Base-by-base conservation (phyloP, 1,140 invertebrate species). In the Gonatopus flavifemur region DNA sequence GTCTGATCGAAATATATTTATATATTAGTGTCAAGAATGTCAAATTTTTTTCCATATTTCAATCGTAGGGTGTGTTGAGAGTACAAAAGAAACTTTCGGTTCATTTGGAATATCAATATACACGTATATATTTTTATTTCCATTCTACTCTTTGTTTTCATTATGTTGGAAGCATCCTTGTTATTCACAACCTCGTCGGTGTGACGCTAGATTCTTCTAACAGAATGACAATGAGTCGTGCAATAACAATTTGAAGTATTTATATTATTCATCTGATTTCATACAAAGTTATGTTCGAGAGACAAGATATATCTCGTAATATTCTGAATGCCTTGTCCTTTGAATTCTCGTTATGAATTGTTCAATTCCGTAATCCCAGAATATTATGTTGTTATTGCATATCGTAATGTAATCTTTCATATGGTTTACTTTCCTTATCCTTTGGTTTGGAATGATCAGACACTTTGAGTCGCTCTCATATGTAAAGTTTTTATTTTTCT, bases 1-100 rank as follows among this genome's bases (percentile, higher is more conserved):
- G 55, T 75, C 65, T 69, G 55, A 68, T 62, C 72, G 57, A 72
- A 66, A 53, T 67, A n/a, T n/a, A n/a, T n/a, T n/a, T n/a, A n/a
- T n/a, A n/a, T n/a, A n/a, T 65, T 56, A 58, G 37, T 54, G 42
- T 49, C 20, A 36, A 13, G 31, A 32, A 3, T 7, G n/a, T 32
- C 31, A 3, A 36, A 18, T 36, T 36, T 36, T 36, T 36, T 15
- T 10, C 15, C 35, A 15, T 36, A 16, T 18, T 16, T 36, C 35
- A 15, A 18, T 36, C 10, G 6, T 36, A 18, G 16, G 15, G 12
- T 36, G 16, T 18, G 35, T 18, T 13, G 19, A 36, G 6, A 12
- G 31, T 32, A 32, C n/a, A 12, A 13, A 13, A 15, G 10, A 32
- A 32, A 13, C n/a, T 32, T 32, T 32, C 31, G 16, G 9, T 13